Conservation (phyloP, 2,797 vertebrate genomes). For the Catharus ustulatus region DNA sequence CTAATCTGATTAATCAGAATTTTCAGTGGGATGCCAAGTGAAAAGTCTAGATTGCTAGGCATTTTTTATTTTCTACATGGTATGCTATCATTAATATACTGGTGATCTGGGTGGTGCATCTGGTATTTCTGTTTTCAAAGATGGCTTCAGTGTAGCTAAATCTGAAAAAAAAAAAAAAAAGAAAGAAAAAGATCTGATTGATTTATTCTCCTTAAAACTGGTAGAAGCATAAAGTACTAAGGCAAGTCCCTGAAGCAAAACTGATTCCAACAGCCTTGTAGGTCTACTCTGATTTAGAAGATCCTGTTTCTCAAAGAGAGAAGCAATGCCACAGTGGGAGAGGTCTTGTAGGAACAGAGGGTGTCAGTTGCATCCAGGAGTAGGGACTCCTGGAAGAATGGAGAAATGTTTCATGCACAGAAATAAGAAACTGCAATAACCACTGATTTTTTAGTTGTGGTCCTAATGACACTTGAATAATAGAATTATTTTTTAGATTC, state of each 20-base stretch:
- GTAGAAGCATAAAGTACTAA: neutral
- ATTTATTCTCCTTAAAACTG: neutral
- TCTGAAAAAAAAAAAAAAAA: neutral
- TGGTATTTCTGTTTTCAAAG: neutral
- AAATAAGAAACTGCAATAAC: neutral
- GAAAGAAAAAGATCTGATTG: neutral
- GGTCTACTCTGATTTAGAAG: neutral
- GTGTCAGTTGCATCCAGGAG: neutral
- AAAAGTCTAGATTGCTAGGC: neutral
- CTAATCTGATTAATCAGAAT: neutral
- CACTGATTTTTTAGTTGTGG: neutral
- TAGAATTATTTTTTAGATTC: neutral
- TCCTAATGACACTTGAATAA: neutral
- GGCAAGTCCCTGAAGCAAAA: neutral
- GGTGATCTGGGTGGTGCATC: neutral
- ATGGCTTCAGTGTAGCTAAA: neutral
- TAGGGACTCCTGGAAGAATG: neutral
- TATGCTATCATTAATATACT: neutral
- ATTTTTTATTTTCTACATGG: neutral
- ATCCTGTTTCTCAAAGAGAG: neutral
- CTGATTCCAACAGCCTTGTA: neutral
- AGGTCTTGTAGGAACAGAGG: neutral
- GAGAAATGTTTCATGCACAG: neutral
- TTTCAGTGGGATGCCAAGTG: neutral
- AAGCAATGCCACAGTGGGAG: fast-evolving